phyloP scores from a whole-genome alignment of 2,888 invertebrate genomes.

The Onthophagus sagittarius region DNA sequence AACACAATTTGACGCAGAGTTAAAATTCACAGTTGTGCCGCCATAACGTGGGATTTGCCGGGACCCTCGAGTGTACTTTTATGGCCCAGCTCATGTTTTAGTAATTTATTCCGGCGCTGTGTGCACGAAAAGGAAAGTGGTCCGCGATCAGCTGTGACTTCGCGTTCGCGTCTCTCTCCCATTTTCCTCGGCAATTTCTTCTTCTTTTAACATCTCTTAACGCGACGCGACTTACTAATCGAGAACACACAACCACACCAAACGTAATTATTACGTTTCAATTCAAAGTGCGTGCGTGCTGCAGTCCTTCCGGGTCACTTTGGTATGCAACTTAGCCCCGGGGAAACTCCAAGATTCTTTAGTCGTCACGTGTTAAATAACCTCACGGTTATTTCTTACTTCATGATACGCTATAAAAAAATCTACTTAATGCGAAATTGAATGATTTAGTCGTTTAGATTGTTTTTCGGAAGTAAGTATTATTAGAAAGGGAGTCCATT shows the following conservation, averaged over 20 bases:
- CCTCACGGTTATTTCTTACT: background rate
- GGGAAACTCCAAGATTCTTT: background rate
- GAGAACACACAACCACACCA: background rate
- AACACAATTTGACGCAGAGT: constrained; percentile 29
- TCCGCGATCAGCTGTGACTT: constrained; percentile 39
- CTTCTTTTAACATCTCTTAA: background rate
- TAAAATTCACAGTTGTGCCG: constrained; percentile 30
- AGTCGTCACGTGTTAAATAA: background rate
- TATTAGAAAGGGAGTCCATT: background rate
- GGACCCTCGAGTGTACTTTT: constrained; percentile 46
- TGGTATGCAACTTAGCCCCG: background rate
- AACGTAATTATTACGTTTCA: background rate
- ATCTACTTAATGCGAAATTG: too few relatives aligned
- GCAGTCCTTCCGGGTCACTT: background rate
- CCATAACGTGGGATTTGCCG: constrained; percentile 39
- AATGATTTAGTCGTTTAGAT: too few relatives aligned
- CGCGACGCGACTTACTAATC: background rate
- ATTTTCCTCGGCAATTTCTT: background rate
- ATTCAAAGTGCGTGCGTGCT: background rate
- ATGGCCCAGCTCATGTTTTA: constrained; percentile 47
- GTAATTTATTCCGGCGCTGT: constrained; percentile 43
- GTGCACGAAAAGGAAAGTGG: constrained; percentile 44
- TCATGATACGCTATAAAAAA: too few relatives aligned
- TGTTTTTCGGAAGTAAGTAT: background rate
- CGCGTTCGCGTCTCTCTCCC: background rate